phyloP scores from a whole-genome alignment of 2,113 vertebrate genomes.

The Lucifuga dentata region DNA sequence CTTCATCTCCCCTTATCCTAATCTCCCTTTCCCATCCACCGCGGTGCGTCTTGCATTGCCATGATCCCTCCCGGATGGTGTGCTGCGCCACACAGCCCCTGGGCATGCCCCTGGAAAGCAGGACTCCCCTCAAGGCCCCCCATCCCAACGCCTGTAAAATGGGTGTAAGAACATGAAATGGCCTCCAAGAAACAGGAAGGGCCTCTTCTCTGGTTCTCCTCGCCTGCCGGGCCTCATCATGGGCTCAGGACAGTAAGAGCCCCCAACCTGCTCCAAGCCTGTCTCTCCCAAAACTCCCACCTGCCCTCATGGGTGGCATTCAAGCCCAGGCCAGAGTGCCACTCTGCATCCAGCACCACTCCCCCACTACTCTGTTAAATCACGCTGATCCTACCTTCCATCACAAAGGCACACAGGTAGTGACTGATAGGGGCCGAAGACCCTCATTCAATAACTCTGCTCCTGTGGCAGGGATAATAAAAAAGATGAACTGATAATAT shows the following conservation, averaged over 20 bases:
- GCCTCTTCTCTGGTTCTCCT: slow-evolving; percentile 47
- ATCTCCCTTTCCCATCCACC: slow-evolving; percentile 53
- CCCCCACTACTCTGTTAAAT: slow-evolving; percentile 30
- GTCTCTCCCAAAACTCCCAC: slow-evolving; percentile 32
- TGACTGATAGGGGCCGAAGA: slow-evolving; percentile 41
- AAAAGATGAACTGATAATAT: slow-evolving; percentile 69
- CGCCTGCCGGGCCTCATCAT: slow-evolving; percentile 39
- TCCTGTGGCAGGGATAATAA: slow-evolving; percentile 55
- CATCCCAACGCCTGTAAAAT: slow-evolving; percentile 77
- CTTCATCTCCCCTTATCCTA: slow-evolving; percentile 68
- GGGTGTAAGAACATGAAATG: slow-evolving; percentile 73
- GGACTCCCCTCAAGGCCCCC: slow-evolving; percentile 72
- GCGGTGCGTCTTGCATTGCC: background rate
- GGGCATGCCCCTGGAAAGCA: slow-evolving; percentile 72
- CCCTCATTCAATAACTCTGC: slow-evolving; percentile 64
- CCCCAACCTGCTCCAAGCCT: slow-evolving; percentile 27
- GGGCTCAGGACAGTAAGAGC: slow-evolving; percentile 57
- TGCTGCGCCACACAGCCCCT: slow-evolving; percentile 71
- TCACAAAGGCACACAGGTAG: slow-evolving; percentile 47
- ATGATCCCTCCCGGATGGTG: slow-evolving; percentile 53
- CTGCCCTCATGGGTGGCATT: slow-evolving; percentile 29
- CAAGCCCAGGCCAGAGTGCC: slow-evolving; percentile 31
- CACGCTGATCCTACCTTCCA: slow-evolving; percentile 43
- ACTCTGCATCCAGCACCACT: slow-evolving; percentile 25
- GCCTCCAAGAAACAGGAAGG: slow-evolving; percentile 66